Evolutionary conservation across 1,140 invertebrate species (phyloP).

Genomic region (Galleria mellonella): DNA sequence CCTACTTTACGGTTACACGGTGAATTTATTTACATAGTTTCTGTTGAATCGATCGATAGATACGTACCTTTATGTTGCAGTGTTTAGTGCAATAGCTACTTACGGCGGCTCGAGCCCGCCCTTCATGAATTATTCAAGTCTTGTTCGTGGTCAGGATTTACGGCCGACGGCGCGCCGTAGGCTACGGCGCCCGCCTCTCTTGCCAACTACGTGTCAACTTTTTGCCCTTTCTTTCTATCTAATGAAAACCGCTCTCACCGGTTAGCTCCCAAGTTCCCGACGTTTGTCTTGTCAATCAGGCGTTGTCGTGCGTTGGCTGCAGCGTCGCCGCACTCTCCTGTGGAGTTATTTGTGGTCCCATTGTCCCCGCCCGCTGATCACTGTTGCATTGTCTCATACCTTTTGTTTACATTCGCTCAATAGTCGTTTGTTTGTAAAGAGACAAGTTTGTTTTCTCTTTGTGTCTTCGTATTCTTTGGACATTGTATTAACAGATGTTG

Average conservation of each 20-base stretch:
- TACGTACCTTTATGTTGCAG: conserved; percentile 20
- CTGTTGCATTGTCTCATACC: conserved; percentile 53
- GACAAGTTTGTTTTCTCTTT: conserved; percentile 35
- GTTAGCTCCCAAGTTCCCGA: conserved; percentile 23
- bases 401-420: conserved; percentile 57
- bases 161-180: conserved; percentile 18
- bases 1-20: not conserved
- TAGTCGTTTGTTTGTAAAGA: conserved; percentile 43
- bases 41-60: conserved; percentile 1
- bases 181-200: conserved; percentile 9
- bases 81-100: conserved; percentile 13
- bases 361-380: conserved; percentile 52
- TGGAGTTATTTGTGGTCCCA: conserved; percentile 62
- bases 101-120: conserved; percentile 22
- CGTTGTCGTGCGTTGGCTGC: conserved; percentile 25
- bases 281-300: conserved; percentile 66
- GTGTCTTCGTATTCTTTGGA: conserved; percentile 25
- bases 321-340: conserved; percentile 41
- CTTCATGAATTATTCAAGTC: conserved; percentile 53
- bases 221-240: conserved; percentile 46
- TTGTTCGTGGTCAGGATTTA: conserved; percentile 35
- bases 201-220: conserved; percentile 30
- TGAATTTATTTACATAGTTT: conserved; percentile 2
- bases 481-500: conserved; percentile 25
- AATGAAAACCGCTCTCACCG: conserved; percentile 49